Base-by-base conservation (phyloP, 2,797 vertebrate species). In the Sebastolobus alascanus region DNA sequence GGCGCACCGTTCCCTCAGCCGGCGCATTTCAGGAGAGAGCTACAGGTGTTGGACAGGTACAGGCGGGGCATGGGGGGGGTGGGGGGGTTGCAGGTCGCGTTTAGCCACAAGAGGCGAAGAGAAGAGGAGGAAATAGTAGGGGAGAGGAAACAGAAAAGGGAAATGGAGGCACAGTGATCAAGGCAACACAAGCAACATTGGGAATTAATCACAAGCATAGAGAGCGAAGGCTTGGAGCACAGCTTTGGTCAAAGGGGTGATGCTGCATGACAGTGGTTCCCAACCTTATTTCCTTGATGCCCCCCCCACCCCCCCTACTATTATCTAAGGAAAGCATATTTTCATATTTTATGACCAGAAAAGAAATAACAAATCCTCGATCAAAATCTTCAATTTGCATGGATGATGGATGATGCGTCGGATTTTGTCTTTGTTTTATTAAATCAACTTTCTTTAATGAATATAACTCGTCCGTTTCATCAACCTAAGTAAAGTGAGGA, bases 1-100 rank as follows among this genome's bases (percentile, higher is more conserved):
- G 96, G 95, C 94, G 89, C 96, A 98, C 78, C 96, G 96, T 72
- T 99, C 98, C 96, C 97, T 97, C 95, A 98, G 96, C 90, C 97
- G 96, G 84, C 92, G 95, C 88, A 98, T 96, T 86, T 98, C 98
- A 92, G 97, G 97, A 90, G 97, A 95, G 93, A 97, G 96, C 97
- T 98, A 95, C 93, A 91, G 95, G 94, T 93, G 84, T 77, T 14
- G 83, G 87, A 46, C 35, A 18, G 75, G 77, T 55, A 46, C 6
- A 77, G 84, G 78, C 38, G 14, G 73, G 73, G 80, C 58, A 16
- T 10, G 31, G 75, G 29, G 68, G 35, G 6, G 50, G 20, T 64
- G n/a, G 74, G 25, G 68, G 43, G 67, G 25, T 33, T 9, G 75
- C 16, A 40, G 73, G 89, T 60, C 22, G 63, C 29, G 27, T 88